A percentile compares a stretch with the other conserved stretches of the same genome.
Conservation (phyloP, 2,113 vertebrate species). For the Anolis sagrei region DNA sequence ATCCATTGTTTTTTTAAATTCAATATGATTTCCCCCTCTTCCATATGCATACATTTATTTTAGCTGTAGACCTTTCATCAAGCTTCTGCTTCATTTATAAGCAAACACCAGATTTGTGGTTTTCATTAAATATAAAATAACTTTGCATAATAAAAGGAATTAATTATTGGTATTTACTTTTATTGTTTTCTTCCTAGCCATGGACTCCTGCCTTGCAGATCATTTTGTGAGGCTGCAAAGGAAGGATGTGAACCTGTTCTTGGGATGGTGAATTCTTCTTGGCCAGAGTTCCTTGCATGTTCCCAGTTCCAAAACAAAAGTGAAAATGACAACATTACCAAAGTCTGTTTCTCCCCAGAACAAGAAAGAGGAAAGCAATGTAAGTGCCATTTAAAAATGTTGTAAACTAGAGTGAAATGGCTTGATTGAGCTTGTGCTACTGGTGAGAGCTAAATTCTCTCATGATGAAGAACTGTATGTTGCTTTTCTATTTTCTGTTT, state of each 20-base stretch:
- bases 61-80: background rate
- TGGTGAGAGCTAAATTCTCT: no score
- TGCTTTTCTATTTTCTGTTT: no score
- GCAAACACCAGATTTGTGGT: background rate
- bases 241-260: slow-evolving; percentile 93
- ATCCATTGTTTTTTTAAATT: background rate
- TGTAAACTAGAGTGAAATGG: background rate
- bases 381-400: slow-evolving; percentile 68
- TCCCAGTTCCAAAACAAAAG: slow-evolving; percentile 86
- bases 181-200: slow-evolving; percentile 60
- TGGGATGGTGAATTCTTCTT: slow-evolving; percentile 91
- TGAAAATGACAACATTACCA: slow-evolving; percentile 59
- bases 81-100: background rate
- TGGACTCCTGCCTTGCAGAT: slow-evolving; percentile 85
- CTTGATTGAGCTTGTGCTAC: background rate
- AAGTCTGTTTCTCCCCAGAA: slow-evolving; percentile 83
- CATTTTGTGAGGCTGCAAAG: slow-evolving; percentile 92
- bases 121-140: background rate
- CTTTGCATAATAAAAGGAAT: background rate
- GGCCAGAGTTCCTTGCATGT: slow-evolving; percentile 93
- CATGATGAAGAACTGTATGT: no score
- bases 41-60: background rate
- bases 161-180: slow-evolving; percentile 36
- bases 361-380: slow-evolving; percentile 82
- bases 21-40: no score